Conservation (phyloP, 1,140 invertebrate genomes). For the Euborellia annulipes region DNA sequence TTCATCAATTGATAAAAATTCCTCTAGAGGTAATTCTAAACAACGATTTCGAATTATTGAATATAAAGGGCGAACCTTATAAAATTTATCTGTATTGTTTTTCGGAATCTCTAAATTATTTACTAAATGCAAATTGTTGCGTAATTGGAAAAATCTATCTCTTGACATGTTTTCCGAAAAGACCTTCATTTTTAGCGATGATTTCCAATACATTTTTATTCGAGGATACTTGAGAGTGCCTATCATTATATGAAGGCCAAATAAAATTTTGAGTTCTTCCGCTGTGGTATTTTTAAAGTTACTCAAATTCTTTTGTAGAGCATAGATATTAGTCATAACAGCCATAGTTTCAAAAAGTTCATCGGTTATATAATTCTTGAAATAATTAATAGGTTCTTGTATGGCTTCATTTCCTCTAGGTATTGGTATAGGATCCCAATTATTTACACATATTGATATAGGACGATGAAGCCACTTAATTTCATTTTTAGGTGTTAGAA, state of each 20-base stretch:
- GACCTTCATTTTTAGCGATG: conserved; percentile 1
- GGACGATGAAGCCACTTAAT: too few relatives aligned
- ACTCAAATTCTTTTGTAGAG: not conserved
- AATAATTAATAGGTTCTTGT: conserved; percentile 2
- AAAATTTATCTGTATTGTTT: conserved; percentile 6
- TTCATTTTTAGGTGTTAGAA: too few relatives aligned
- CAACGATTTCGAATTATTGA: conserved; percentile 8
- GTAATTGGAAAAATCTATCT: conserved; percentile 9
- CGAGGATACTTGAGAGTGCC: conserved; percentile 10
- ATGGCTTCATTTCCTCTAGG: too few relatives aligned
- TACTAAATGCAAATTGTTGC: conserved; percentile 8
- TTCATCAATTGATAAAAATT: conserved; percentile 15
- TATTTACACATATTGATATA: too few relatives aligned
- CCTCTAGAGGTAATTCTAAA: conserved; percentile 8
- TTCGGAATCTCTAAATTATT: conserved; percentile 6
- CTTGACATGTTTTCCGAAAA: conserved; percentile 4
- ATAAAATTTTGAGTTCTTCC: conserved; percentile 12
- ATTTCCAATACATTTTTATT: conserved; percentile 11
- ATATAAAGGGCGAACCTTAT: conserved; percentile 13
- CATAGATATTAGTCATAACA: conserved; percentile 6
- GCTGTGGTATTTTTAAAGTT: conserved; percentile 6
- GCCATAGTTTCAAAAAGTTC: not conserved
- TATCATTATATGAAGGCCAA: conserved; percentile 12
- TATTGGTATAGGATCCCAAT: too few relatives aligned
- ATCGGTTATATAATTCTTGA: conserved; percentile 5